Evolutionary conservation across 2,797 vertebrate genomes (phyloP).

Genomic region (Vultur gryphus): DNA sequence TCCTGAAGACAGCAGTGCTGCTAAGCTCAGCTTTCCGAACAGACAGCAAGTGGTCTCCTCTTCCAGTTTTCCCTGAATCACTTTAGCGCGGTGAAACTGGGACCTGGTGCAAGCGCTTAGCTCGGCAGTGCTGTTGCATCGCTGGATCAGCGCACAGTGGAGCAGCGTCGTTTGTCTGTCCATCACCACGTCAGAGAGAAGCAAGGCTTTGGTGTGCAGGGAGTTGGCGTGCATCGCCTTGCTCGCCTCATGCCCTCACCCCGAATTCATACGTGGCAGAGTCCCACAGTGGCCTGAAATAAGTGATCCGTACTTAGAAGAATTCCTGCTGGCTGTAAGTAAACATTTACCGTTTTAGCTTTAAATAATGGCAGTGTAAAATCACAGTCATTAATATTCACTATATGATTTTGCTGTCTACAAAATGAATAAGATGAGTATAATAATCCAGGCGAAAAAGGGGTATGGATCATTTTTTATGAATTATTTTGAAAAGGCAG

Average conservation of each 20-base stretch:
- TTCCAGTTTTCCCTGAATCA: not conserved
- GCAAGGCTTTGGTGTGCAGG: not conserved
- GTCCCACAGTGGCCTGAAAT: not conserved
- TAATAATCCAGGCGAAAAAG: not conserved
- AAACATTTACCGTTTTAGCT: not conserved
- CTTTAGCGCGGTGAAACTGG: not conserved
- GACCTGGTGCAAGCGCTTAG: not conserved
- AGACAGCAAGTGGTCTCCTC: not conserved
- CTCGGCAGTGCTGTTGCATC: fast-evolving
- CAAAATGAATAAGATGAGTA: not conserved
- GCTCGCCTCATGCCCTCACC: not conserved
- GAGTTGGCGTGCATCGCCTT: fast-evolving
- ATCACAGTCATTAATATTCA: not conserved
- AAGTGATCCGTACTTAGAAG: not conserved
- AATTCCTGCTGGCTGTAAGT: not conserved
- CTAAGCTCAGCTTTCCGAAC: not conserved
- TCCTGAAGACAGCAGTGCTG: not conserved
- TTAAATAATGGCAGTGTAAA: not conserved
- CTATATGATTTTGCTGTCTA: not conserved
- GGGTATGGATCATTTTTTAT: not conserved
- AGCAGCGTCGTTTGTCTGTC: not conserved
- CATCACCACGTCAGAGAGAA: fast-evolving
- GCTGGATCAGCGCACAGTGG: fast-evolving
- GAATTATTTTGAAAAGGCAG: not conserved
- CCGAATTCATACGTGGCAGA: not conserved